Conservation (phyloP, 2,797 vertebrate genomes). For the Neomorphus geoffroyi region DNA sequence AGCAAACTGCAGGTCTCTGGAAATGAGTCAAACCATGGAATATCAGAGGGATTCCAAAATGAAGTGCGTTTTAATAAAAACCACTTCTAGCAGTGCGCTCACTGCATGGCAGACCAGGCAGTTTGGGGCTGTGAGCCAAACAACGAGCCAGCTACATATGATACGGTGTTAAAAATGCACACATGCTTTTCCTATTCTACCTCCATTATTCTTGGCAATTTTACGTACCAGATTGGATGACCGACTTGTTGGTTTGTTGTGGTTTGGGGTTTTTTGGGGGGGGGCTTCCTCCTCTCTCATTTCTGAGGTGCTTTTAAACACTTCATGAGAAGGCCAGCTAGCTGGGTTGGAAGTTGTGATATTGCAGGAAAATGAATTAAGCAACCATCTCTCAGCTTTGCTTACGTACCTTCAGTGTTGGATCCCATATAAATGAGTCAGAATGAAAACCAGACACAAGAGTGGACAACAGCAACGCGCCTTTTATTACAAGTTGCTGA, state of each 20-base stretch:
- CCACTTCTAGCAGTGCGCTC: neutral
- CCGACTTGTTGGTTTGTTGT: neutral
- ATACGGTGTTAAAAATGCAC: neutral
- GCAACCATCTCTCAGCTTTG: conserved; percentile 36
- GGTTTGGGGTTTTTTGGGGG: neutral
- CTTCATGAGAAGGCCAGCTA: neutral
- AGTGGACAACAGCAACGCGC: conserved; percentile 72
- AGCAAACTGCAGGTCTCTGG: neutral
- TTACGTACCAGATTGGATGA: neutral
- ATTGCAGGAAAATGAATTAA: conserved; percentile 49
- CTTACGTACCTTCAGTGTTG: conserved; percentile 66
- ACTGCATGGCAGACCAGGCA: neutral
- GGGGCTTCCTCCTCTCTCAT: neutral
- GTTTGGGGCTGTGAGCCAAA: neutral
- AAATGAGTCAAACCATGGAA: neutral
- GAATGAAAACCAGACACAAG: conserved; percentile 70
- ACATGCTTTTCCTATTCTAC: neutral
- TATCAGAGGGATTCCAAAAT: neutral
- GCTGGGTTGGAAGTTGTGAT: conserved; percentile 17
- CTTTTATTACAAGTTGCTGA: conserved; percentile 76
- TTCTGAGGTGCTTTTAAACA: conserved; percentile 3
- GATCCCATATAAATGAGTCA: conserved; percentile 69
- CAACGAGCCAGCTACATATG: neutral
- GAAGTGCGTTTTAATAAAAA: neutral
- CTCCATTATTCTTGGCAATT: neutral